These are phyloP conservation scores for Thysanoteuthis rhombus DNA, from an alignment of 2,888 invertebrate species.

Conservation along the genomic window DNA sequence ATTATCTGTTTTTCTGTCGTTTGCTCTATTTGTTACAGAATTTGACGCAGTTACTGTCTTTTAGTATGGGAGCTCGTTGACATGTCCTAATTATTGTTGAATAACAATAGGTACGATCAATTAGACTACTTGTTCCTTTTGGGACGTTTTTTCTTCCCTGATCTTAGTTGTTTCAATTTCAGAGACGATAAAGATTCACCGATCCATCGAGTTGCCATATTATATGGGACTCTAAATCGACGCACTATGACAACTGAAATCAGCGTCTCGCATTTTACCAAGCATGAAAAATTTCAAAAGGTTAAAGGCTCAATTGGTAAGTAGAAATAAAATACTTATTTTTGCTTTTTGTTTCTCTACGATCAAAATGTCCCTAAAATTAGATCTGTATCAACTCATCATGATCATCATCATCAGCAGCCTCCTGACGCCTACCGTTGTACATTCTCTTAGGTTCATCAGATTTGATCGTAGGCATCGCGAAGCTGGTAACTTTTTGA, in stretches of 20 bases:
- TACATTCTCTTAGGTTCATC: no score
- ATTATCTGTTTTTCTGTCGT: no score
- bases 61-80: no score
- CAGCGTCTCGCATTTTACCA: not conserved
- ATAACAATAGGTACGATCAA: not conserved
- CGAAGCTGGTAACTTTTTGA: no score
- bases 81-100: no score
- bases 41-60: no score
- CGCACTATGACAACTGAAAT: not conserved
- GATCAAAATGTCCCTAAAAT: not conserved
- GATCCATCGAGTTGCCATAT: not conserved
- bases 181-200: not conserved
- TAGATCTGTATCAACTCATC: not conserved
- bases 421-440: no score
- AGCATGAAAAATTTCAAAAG: not conserved
- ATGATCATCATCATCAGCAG: no score
- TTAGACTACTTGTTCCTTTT: not conserved
- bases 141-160: not conserved
- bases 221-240: not conserved
- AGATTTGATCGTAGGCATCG: no score
- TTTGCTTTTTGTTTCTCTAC: not conserved
- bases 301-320: not conserved
- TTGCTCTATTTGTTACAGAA: no score
- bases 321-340: not conserved
- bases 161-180: not conserved